A percentile compares a stretch with the other conserved stretches of the same genome.
Evolutionary conservation across 2,888 invertebrate species (phyloP).

Genomic region (Monochamus alternatus): DNA sequence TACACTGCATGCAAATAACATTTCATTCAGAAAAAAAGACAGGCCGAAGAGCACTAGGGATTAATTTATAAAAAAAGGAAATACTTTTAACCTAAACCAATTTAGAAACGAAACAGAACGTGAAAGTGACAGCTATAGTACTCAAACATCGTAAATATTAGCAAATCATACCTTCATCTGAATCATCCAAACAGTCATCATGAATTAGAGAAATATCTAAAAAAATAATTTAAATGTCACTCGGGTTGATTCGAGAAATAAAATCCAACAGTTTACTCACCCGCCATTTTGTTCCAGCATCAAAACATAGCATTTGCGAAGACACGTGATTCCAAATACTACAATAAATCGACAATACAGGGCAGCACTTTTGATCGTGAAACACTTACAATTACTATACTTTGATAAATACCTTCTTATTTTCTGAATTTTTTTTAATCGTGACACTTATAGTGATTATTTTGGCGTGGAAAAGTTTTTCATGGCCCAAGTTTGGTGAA

Average conservation of each 20-base stretch:
- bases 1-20: background rate
- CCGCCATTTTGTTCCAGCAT: conserved; percentile 70
- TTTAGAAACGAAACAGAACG: conserved; percentile 17
- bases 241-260: conserved; percentile 42
- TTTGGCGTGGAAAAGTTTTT: conserved; percentile 48
- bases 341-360: conserved; percentile 43
- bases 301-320: conserved; percentile 69
- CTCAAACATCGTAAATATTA: conserved; percentile 41
- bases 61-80: conserved; percentile 28
- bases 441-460: conserved; percentile 46
- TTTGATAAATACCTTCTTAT: conserved; percentile 40
- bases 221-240: conserved; percentile 58
- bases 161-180: conserved; percentile 68
- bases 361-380: conserved; percentile 44
- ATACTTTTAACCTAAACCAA: conserved; percentile 30
- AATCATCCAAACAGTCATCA: conserved; percentile 66
- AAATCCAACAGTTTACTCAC: conserved; percentile 64
- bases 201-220: conserved; percentile 67
- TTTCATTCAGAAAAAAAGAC: conserved; percentile 6
- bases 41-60: background rate
- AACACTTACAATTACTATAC: conserved; percentile 43
- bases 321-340: conserved; percentile 66
- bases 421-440: conserved; percentile 40
- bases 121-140: conserved; percentile 1
- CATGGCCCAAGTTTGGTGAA: conserved; percentile 47